Conservation (phyloP, 2,797 vertebrate genomes). For the Sardinella longiceps region DNA sequence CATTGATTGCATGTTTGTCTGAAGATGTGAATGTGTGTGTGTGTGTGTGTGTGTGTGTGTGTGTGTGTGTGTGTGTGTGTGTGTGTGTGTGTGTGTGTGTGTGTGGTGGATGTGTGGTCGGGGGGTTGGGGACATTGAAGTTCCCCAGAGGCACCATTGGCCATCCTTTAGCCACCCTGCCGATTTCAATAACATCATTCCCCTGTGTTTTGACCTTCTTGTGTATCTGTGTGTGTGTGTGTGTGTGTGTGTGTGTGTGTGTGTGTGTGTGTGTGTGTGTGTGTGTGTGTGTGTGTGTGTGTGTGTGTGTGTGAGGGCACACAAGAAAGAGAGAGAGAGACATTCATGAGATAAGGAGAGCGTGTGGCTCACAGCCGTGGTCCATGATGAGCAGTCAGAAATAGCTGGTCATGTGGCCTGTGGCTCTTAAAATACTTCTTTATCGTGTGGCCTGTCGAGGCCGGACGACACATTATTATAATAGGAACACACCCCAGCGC, state of each 20-base stretch:
- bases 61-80: too few relatives aligned
- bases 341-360: slow-evolving; percentile 6
- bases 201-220: not conserved
- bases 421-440: not conserved
- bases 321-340: not conserved
- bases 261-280: not conserved
- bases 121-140: slow-evolving; percentile 33
- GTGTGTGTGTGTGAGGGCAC: not conserved
- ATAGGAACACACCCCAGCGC: not conserved
- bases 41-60: too few relatives aligned
- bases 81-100: too few relatives aligned
- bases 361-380: not conserved
- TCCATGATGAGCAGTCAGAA: not conserved
- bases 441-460: slow-evolving; percentile 4
- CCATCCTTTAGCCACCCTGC: slow-evolving; percentile 34
- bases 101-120: too few relatives aligned
- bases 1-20: slow-evolving; percentile 58
- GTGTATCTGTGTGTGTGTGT: too few relatives aligned
- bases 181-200: slow-evolving; percentile 52
- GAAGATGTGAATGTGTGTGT: not conserved
- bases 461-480: not conserved
- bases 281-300: not conserved
- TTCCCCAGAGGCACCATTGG: not conserved
- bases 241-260: too few relatives aligned
- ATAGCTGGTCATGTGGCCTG: not conserved